Evolutionary conservation across 2,888 invertebrate species (phyloP).

Genomic region (Dryobotodes eremita): DNA sequence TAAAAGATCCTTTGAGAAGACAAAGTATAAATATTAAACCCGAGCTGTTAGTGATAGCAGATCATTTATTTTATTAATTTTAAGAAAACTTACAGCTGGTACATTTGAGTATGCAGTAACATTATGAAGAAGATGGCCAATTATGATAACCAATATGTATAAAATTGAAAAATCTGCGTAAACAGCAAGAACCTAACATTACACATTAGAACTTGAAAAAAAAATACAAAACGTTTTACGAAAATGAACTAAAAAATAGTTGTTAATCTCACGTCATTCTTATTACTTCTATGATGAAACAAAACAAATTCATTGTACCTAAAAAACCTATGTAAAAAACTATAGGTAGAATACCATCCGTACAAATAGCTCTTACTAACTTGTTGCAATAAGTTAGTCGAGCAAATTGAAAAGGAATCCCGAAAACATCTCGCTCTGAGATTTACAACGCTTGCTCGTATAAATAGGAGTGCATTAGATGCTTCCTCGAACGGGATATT

Average conservation of each 20-base stretch:
- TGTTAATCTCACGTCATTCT: not conserved
- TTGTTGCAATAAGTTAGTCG: constrained; percentile 60
- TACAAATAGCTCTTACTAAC: constrained; percentile 29
- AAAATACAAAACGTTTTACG: not conserved
- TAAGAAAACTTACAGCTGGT: not conserved
- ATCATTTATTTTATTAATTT: not conserved
- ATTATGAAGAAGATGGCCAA: not conserved
- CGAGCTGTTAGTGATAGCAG: not conserved
- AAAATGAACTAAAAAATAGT: not conserved
- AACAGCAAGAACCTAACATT: not conserved
- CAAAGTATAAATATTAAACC: not conserved
- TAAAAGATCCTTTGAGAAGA: not conserved
- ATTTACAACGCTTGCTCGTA: constrained; percentile 58
- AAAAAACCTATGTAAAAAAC: not conserved
- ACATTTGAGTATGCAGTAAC: not conserved
- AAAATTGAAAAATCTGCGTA: not conserved
- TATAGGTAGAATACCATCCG: not conserved
- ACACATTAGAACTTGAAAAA: not conserved
- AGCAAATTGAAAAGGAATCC: constrained; percentile 60
- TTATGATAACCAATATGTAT: too few relatives aligned
- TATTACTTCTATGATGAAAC: not conserved
- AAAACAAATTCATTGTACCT: constrained; percentile 3
- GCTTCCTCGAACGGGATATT: constrained; percentile 58
- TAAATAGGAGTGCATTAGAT: constrained; percentile 57
- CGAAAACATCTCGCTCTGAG: constrained; percentile 50